These are phyloP conservation scores for Gymnocephalus cernua DNA, from an alignment of 2,113 vertebrate species.

Conservation along the genomic window DNA sequence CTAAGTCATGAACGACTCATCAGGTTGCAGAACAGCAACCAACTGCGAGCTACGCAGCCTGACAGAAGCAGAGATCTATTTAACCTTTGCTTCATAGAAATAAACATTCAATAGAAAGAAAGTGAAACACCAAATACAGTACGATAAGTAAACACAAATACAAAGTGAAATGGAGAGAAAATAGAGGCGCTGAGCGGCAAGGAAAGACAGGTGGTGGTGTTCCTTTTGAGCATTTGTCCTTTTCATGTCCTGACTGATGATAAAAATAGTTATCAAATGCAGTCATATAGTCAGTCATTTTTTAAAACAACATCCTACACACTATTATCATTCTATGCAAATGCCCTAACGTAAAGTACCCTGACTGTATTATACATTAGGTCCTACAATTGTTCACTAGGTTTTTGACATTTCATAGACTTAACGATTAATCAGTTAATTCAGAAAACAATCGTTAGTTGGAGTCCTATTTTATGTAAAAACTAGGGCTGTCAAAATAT, in stretches of 20 bases:
- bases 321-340: not conserved
- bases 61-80: slow-evolving; percentile 27
- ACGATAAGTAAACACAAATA: too few species aligned
- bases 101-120: not conserved
- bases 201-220: too few species aligned
- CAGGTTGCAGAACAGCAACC: slow-evolving; percentile 33
- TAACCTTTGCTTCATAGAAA: slow-evolving; percentile 43
- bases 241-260: not conserved
- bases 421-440: too few species aligned
- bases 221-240: too few species aligned
- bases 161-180: too few species aligned
- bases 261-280: not conserved
- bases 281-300: not conserved
- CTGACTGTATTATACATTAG: too few species aligned
- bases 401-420: too few species aligned
- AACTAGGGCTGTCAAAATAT: too few species aligned
- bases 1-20: slow-evolving; percentile 33
- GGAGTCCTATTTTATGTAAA: too few species aligned
- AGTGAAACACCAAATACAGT: not conserved
- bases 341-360: too few species aligned
- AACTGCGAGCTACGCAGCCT: not conserved
- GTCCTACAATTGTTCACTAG: not conserved
- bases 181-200: too few species aligned
- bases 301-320: not conserved
- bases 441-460: too few species aligned